Percentiles rank a stretch among this genome's conserved stretches.
Evolutionary conservation across 37 sponge, comb jelly and placozoan species (phyloP).

Genomic region (Spongilla lacustris): DNA sequence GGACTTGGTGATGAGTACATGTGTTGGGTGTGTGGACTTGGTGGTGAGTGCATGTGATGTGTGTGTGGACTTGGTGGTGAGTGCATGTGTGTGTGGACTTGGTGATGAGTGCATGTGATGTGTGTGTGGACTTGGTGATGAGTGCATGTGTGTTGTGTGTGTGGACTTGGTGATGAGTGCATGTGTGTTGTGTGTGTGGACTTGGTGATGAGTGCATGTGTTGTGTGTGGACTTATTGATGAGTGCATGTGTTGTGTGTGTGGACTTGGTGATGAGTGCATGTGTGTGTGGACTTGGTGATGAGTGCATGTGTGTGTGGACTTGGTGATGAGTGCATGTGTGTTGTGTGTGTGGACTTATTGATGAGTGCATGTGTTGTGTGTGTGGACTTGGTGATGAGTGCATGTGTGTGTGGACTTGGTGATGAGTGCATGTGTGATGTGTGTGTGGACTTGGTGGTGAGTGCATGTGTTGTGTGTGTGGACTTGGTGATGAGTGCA

Average conservation of each 20-base stretch:
- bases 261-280: neutral
- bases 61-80: no score
- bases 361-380: neutral
- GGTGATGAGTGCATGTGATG: neutral
- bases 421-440: no score
- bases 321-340: neutral
- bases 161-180: neutral
- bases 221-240: neutral
- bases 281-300: neutral
- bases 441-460: slow-evolving; percentile 8
- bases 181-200: neutral
- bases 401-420: neutral
- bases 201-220: neutral
- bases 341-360: neutral
- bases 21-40: no score
- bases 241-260: neutral
- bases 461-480: slow-evolving; percentile 29
- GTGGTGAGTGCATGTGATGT: no score
- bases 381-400: neutral
- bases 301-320: neutral
- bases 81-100: no score
- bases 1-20: no score
- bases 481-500: slow-evolving; percentile 11
- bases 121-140: neutral
- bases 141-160: neutral